Evolutionary conservation across 2,797 vertebrate species (phyloP), one percentile per base, ranked within the genome.

Genomic region (Sebastiscus tertius): DNA sequence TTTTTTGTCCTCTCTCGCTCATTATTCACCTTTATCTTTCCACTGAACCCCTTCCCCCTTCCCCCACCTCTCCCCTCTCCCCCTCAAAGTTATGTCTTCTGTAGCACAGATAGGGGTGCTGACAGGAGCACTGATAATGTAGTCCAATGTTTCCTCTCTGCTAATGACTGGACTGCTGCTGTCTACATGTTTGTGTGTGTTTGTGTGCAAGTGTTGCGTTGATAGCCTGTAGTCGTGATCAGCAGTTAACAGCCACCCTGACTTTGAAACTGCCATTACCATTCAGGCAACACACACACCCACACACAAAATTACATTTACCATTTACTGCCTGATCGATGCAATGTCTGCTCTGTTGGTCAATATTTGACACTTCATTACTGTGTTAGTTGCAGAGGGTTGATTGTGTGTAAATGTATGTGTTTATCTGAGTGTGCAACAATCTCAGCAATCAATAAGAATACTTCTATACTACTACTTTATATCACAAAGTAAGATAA

Each of bases 361-460:
- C 81, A 89, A 91, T 88, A 91, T 86, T 67, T 84, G 77, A 86
- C 80, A 87, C 78, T 82, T 87, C 61, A 90, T 91, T 86, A 88
- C 72, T 64, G 63, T 72, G 75, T 82, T 82, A 72, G 79, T 33
- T 67, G 72, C 55, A 79, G 42, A 16, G 61, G 49, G 81, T 75
- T 81, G 67, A 72, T 79, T 77, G 73, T 75, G 76, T 84, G 58
- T 72, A 77, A 76, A 74, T 84, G 68, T 83, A 33, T 83, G 54
- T 39, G 36, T 72, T 65, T 73, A 54, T 72, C 22, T 59, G 55
- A 89, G 12, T 76, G 60, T 75, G 64, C 7, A n/a, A 79, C 75
- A 39, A 29, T 18, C 63, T 55, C 27, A 71, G 61, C 8, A 8
- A 75, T 81, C 60, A 26, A 56, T 77, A 82, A 62, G 8, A 72